Evolutionary conservation across 53 echinoderm and acorn worm genomes (phyloP).

Genomic region (Mesocentrotus franciscanus): DNA sequence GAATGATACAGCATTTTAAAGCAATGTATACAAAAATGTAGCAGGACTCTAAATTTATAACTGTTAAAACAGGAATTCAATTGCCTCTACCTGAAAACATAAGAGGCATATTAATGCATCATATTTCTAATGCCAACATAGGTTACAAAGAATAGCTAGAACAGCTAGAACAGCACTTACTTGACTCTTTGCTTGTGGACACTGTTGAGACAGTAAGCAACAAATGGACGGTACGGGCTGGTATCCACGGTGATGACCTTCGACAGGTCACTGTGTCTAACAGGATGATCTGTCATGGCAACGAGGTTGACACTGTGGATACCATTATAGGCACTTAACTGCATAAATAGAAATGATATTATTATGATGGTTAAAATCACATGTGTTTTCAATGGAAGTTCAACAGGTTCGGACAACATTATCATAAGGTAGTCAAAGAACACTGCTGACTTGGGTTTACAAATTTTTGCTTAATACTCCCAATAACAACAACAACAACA

Average conservation of each 20-base stretch:
- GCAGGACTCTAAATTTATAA: no score
- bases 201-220: constrained; percentile 78
- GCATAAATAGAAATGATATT: background rate
- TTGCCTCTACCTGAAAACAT: background rate
- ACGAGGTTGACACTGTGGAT: constrained; percentile 76
- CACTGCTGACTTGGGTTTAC: background rate
- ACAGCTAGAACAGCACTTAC: constrained; percentile 61
- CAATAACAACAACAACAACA: background rate
- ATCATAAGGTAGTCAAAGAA: background rate
- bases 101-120: background rate
- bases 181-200: constrained; percentile 72
- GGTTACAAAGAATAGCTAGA: background rate
- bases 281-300: constrained; percentile 85
- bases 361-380: background rate
- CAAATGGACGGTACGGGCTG: constrained; percentile 85
- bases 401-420: background rate
- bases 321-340: constrained; percentile 91
- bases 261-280: constrained; percentile 87
- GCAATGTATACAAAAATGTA: no score
- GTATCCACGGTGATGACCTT: constrained; percentile 79
- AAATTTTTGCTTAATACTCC: background rate
- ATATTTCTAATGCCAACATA: background rate
- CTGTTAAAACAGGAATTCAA: no score
- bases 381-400: background rate
- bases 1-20: no score